Evolutionary conservation across 92 coral and sea anemone species (phyloP), one percentile per base, ranked within the genome.

Genomic region (Virgularia gustaviana): DNA sequence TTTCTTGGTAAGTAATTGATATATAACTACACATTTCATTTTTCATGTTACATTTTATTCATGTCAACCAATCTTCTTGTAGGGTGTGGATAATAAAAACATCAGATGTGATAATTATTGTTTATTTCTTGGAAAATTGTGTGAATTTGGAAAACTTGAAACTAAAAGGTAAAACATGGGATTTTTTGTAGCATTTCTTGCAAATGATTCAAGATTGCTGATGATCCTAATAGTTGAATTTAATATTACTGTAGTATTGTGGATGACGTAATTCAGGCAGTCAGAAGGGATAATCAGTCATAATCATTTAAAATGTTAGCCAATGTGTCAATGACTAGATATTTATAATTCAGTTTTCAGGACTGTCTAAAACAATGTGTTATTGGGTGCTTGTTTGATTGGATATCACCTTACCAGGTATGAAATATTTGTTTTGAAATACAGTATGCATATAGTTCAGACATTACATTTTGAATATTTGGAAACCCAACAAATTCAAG

Each of bases 91-190:
- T 25, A 68, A 28, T 61, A 68, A 68, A 51, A 68, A 68, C 38
- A n/a, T 33, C 11, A 84, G 86, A 57, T 91, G 96, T 73, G 81
- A 75, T 15, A 75, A 88, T 57, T 91, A 83, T 52, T 88, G 96
- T 42, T 64, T 73, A 52, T 91, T 91, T 74, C 73, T 91, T 78
- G 97, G 96, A n/a, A 75, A 82, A 64, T 77, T 91, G 54, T 83
- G 81, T 77, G 83, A 65, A 29, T 22, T 49, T 25, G 56, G 66
- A 34, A 56, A 61, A 34, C 16, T 63, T 15, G 71, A 61, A 22
- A 62, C 36, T 20, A 70, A 62, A 35, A 35, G 59, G 83, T 79
- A 60, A 76, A n/a, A n/a, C n/a, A n/a, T n/a, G n/a, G n/a, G n/a
- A n/a, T n/a, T n/a, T n/a, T n/a, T n/a, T n/a, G n/a, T n/a, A n/a